These are phyloP conservation scores for Cyprinodon variegatus DNA, from an alignment of 2,113 vertebrate genomes.

Conservation along the genomic window DNA sequence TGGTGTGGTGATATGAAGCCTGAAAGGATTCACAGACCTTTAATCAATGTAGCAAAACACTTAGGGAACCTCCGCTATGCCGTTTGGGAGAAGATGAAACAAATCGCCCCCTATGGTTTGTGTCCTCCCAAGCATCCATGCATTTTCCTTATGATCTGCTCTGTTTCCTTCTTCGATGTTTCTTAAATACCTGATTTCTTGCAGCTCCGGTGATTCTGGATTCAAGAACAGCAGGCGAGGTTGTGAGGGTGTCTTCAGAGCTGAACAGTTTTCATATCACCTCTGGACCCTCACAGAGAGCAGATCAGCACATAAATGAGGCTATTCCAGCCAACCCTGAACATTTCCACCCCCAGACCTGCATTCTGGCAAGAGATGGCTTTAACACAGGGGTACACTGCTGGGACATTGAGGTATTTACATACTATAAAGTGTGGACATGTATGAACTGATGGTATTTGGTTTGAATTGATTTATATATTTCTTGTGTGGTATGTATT, in stretches of 20 bases:
- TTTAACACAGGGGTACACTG: conserved; percentile 42
- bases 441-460: background rate
- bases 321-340: conserved; percentile 25
- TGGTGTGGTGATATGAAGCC: background rate
- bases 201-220: conserved; percentile 61
- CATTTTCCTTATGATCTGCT: background rate
- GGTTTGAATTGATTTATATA: background rate
- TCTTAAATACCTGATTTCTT: background rate
- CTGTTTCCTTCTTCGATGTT: background rate
- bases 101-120: conserved; percentile 58
- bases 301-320: background rate
- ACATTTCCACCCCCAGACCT: conserved; percentile 25
- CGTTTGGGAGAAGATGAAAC: conserved; percentile 66
- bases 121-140: background rate
- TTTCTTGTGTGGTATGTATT: background rate
- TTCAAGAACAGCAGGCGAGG: conserved; percentile 40
- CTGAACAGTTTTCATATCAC: conserved; percentile 28
- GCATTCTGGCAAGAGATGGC: conserved; percentile 38
- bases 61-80: conserved; percentile 52
- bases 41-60: conserved; percentile 60
- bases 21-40: conserved; percentile 11
- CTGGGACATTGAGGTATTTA: conserved; percentile 42
- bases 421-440: background rate
- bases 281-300: background rate
- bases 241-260: conserved; percentile 16